Conservation (phyloP, 2,888 invertebrate genomes). For the Auanema sp. region DNA sequence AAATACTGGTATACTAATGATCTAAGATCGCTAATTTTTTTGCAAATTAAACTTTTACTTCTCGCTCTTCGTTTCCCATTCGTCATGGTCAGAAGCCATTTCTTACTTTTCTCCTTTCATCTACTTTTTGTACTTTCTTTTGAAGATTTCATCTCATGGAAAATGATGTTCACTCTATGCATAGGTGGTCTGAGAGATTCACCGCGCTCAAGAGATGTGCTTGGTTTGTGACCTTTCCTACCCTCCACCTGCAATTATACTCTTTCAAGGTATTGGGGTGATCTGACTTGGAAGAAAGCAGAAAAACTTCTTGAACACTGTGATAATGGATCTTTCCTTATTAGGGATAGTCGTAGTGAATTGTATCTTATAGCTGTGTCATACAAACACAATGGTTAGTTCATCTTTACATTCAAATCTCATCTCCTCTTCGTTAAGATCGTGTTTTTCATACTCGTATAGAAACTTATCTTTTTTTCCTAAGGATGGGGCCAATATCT, state of each 20-base stretch:
- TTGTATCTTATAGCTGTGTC: conserved; percentile 37
- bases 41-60: too few relatives aligned
- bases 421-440: not conserved
- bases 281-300: conserved; percentile 76
- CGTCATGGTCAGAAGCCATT: too few relatives aligned
- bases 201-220: conserved; percentile 15
- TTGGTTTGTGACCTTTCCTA: conserved; percentile 13
- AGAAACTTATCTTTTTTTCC: conserved; percentile 5
- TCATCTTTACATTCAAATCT: not conserved
- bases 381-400: conserved; percentile 27
- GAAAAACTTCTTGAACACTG: conserved; percentile 66
- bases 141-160: too few relatives aligned
- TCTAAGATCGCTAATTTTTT: too few relatives aligned
- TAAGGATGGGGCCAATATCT: conserved; percentile 8
- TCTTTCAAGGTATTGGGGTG: conserved; percentile 81
- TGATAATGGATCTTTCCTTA: conserved; percentile 48
- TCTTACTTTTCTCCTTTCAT: too few relatives aligned
- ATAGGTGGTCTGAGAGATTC: conserved; percentile 14
- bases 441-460: not conserved
- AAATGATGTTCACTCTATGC: not conserved
- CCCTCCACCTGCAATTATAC: not conserved
- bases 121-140: too few relatives aligned
- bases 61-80: too few relatives aligned
- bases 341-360: conserved; percentile 47
- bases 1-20: not conserved